phyloP scores from a whole-genome alignment of 2,113 vertebrate species.

The Gobiocypris rarus region DNA sequence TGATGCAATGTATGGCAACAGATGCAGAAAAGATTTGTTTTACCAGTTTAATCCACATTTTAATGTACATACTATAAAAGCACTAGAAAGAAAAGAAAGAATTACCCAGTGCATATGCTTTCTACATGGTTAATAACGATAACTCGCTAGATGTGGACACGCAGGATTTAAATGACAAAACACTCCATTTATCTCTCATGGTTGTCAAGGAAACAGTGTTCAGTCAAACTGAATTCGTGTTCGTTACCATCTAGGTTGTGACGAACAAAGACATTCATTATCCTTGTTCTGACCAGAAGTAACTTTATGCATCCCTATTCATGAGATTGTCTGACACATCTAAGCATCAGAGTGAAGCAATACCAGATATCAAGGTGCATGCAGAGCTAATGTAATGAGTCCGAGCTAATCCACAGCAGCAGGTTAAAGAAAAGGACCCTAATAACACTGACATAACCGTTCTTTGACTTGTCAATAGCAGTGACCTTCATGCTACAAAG shows the following conservation, averaged over 20 bases:
- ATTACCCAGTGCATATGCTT: constrained; percentile 9
- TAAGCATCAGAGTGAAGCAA: constrained; percentile 40
- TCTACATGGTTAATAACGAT: constrained; percentile 30
- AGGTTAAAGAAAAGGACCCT: constrained; percentile 26
- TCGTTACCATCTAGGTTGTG: constrained; percentile 50
- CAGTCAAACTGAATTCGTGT: constrained; percentile 45
- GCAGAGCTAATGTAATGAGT: constrained; percentile 27
- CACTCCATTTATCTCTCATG: constrained; percentile 42
- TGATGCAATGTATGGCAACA: constrained; percentile 21
- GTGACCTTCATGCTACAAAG: constrained; percentile 1
- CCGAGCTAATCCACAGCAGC: constrained; percentile 45
- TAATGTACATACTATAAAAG: not conserved
- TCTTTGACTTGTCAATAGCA: not conserved
- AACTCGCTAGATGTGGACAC: constrained; percentile 15
- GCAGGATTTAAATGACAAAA: constrained; percentile 47
- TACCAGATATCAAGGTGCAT: constrained; percentile 46
- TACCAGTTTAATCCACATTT: not conserved
- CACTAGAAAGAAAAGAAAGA: not conserved
- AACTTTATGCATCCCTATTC: constrained; percentile 52
- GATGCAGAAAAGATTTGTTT: not conserved
- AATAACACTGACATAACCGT: not conserved
- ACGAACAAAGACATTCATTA: constrained; percentile 51
- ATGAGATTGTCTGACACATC: constrained; percentile 7
- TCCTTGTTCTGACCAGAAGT: constrained; percentile 39
- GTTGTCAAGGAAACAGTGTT: constrained; percentile 60